Evolutionary conservation across 1,140 invertebrate species (phyloP).

Genomic region (Cydia pomonella): DNA sequence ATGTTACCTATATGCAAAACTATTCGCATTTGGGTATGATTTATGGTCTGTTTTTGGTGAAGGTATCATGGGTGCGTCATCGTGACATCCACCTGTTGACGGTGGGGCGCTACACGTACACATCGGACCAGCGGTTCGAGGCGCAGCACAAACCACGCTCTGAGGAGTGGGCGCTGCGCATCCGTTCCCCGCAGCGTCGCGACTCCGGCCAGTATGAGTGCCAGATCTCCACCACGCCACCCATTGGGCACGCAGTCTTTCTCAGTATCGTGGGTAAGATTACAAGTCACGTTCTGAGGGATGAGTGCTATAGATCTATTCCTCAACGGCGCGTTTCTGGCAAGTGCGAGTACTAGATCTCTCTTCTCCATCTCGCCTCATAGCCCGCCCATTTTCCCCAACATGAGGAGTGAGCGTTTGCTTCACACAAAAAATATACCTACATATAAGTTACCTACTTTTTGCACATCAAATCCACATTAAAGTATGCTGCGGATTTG

Average conservation of each 20-base stretch:
- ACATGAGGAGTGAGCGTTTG: too few species aligned
- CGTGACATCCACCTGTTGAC: slow-evolving; percentile 92
- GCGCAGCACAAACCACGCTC: slow-evolving; percentile 88
- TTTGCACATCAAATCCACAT: too few species aligned
- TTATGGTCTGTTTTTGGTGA: slow-evolving; percentile 4
- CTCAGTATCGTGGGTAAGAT: slow-evolving; percentile 87
- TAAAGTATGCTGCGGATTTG: too few species aligned
- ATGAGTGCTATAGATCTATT: background rate
- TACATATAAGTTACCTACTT: too few species aligned
- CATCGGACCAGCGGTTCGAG: slow-evolving; percentile 91
- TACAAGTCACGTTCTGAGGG: background rate
- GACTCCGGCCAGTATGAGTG: slow-evolving; percentile 90
- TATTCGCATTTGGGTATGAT: background rate
- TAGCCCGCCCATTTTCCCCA: too few species aligned
- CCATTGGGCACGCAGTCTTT: slow-evolving; percentile 86
- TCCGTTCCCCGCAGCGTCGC: slow-evolving; percentile 84
- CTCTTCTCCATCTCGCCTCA: too few species aligned
- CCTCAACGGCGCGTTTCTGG: too few species aligned
- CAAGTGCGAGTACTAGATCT: too few species aligned
- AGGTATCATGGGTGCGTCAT: slow-evolving; percentile 95
- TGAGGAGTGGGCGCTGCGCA: slow-evolving; percentile 88
- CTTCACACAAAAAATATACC: too few species aligned
- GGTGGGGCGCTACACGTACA: slow-evolving; percentile 92
- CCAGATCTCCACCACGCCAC: slow-evolving; percentile 90
- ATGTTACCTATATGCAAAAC: too few species aligned